These are phyloP conservation scores for Micrastur ruficollis DNA, from an alignment of 2,797 vertebrate species.

Conservation along the genomic window DNA sequence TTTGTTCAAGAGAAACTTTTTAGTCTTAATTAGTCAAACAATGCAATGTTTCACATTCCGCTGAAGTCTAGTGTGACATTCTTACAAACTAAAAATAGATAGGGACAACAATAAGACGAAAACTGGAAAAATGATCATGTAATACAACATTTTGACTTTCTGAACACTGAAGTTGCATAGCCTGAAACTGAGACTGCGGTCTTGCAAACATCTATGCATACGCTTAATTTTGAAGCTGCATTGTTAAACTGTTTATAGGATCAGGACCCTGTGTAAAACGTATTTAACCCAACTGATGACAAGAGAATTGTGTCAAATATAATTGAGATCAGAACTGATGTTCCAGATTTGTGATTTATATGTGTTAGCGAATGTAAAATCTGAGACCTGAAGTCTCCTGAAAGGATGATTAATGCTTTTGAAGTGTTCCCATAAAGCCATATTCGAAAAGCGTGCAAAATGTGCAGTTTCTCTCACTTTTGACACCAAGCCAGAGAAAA, in stretches of 20 bases:
- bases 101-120: not conserved
- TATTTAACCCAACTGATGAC: not conserved
- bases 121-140: not conserved
- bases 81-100: not conserved
- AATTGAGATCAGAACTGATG: not conserved
- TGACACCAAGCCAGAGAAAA: slow-evolving; percentile 54
- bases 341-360: slow-evolving; percentile 31
- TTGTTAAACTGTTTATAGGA: not conserved
- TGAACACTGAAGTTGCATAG: not conserved
- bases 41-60: slow-evolving; percentile 3
- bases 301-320: slow-evolving; percentile 27
- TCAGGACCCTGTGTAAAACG: not conserved
- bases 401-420: slow-evolving; percentile 43
- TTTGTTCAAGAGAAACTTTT: slow-evolving; percentile 58
- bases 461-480: not conserved
- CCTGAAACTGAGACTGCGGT: not conserved
- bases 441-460: not conserved
- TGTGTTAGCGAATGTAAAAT: not conserved
- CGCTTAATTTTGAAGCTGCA: not conserved
- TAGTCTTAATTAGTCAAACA: slow-evolving; percentile 61
- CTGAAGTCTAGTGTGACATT: not conserved
- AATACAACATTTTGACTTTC: not conserved
- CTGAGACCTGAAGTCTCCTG: not conserved
- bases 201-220: not conserved
- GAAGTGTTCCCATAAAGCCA: slow-evolving; percentile 32